A percentile compares a stretch with the other conserved stretches of the same genome.
These are phyloP conservation scores for Epinotia demarniana DNA, from an alignment of 2,888 invertebrate genomes.

Conservation along the genomic window DNA sequence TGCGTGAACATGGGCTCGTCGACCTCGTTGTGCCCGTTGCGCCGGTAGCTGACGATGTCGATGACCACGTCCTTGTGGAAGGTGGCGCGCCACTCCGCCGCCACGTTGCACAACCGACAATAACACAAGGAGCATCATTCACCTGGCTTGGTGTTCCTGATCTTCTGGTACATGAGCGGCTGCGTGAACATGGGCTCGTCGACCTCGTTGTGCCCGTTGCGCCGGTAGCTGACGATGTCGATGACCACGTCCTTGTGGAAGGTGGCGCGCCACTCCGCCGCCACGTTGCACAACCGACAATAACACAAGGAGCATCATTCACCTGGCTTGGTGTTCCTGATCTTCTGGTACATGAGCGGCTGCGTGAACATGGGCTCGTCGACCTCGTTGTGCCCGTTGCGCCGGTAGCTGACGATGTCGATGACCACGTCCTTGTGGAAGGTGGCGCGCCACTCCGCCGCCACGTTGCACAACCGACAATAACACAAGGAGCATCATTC, in stretches of 20 bases:
- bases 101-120: slow-evolving; percentile 95
- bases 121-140: too few relatives aligned
- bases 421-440: slow-evolving; percentile 98
- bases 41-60: slow-evolving; percentile 96
- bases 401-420: slow-evolving; percentile 96
- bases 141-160: slow-evolving; percentile 91
- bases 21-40: slow-evolving; percentile 98
- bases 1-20: slow-evolving; percentile 99
- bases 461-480: slow-evolving; percentile 95
- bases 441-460: slow-evolving; percentile 96
- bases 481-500: too few relatives aligned
- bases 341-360: slow-evolving; percentile 98
- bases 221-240: slow-evolving; percentile 96
- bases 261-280: slow-evolving; percentile 96
- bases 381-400: slow-evolving; percentile 98
- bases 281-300: slow-evolving; percentile 95
- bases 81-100: slow-evolving; percentile 96
- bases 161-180: slow-evolving; percentile 98
- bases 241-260: slow-evolving; percentile 98
- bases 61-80: slow-evolving; percentile 98
- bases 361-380: slow-evolving; percentile 99
- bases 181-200: slow-evolving; percentile 99
- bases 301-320: too few relatives aligned
- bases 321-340: slow-evolving; percentile 91
- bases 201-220: slow-evolving; percentile 98